Evolutionary conservation across 2,797 vertebrate genomes (phyloP), one percentile per base, ranked within the genome.

Genomic region (Anas acuta): DNA sequence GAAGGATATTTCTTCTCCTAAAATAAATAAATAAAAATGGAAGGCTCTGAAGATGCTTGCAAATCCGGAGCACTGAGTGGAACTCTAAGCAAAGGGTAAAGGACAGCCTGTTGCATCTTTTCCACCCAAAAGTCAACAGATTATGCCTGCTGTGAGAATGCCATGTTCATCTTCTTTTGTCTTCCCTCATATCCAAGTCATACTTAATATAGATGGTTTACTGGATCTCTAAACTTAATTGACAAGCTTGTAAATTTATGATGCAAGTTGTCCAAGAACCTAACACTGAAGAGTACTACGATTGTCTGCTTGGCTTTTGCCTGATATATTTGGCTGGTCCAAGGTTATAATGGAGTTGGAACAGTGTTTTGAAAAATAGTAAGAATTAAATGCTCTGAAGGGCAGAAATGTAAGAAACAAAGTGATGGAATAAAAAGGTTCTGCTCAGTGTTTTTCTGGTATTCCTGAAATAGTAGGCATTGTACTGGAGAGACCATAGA

Each of bases 161-260:
- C n/a, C 66, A 73, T 75, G 83, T 90, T 93, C 93, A 94, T 89
- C 72, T 49, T 86, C 35, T 72, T 76, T 79, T 81, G 60, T 89
- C 75, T 84, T 87, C 75, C 60, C 72, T 95, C 41, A 54, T 70
- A 87, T 72, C 39, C 37, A 89, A 95, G 72, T 92, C 69, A 30
- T 85, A 91, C 94, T 93, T 94, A 95, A 92, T 96, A 92, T 51
- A 87, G 81, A 60, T 41, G 51, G 33, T 96, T 95, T 96, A 93
- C 88, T 89, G 84, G 73, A 86, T 67, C 71, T 92, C 81, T 91
- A 72, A 93, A 94, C 65, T 89, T 94, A 94, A 96, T 96, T 92
- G 47, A 49, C 47, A 49, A 49, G 47, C 47, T 49, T 49, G 47
- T 49, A 49, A 49, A 49, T 49, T 95, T 92, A 86, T 84, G 73